phyloP scores from a whole-genome alignment of 2,797 vertebrate species.

The Periparus ater region DNA sequence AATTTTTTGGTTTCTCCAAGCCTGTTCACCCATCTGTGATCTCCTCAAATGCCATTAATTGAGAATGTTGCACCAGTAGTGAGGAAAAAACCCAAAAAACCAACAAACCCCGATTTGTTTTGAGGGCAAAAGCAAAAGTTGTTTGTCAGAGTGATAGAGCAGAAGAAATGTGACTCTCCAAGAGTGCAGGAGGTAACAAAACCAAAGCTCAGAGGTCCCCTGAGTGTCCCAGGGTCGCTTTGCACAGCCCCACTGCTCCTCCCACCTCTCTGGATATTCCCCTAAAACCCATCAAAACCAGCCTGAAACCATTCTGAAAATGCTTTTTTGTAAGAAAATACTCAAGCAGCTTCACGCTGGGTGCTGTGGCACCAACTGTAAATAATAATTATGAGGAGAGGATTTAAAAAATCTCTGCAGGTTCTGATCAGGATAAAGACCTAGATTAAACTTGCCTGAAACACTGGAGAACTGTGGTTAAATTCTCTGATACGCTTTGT shows the following conservation, averaged over 20 bases:
- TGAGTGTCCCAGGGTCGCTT: neutral
- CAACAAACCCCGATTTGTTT: neutral
- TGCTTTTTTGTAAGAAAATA: neutral
- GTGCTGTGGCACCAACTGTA: neutral
- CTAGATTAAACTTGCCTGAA: neutral
- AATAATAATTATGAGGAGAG: neutral
- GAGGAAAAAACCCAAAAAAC: neutral
- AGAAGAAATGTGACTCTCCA: neutral
- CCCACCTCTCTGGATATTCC: neutral
- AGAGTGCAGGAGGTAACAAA: neutral
- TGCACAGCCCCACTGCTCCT: neutral
- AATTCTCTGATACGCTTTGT: neutral
- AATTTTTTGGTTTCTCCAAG: neutral
- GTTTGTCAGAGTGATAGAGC: neutral
- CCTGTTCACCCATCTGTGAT: conserved; percentile 28
- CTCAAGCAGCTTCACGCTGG: neutral
- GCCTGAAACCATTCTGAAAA: neutral
- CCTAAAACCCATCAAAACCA: neutral
- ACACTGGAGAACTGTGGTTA: neutral
- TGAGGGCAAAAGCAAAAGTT: neutral
- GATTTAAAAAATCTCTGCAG: neutral
- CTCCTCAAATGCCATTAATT: neutral
- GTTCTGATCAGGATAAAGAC: neutral
- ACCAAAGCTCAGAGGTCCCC: neutral
- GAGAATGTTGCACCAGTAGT: neutral